These are phyloP conservation scores for Cataglyphis altisquamis DNA, from an alignment of 2,888 invertebrate genomes.

Conservation along the genomic window DNA sequence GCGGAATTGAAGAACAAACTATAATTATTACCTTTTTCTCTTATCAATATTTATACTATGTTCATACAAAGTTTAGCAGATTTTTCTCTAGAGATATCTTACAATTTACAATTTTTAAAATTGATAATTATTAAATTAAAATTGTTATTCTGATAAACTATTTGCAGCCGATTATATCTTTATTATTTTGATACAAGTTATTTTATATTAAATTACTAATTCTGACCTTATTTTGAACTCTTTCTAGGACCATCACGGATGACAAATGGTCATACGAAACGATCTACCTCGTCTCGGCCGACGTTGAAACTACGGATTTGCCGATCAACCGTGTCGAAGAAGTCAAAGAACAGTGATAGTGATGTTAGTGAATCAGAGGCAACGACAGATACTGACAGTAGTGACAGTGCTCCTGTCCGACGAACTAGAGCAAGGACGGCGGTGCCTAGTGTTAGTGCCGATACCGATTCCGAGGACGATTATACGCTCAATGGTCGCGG, in stretches of 20 bases:
- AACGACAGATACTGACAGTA: constrained; percentile 79
- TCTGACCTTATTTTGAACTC: not conserved
- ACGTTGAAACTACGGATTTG: constrained; percentile 77
- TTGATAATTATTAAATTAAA: not conserved
- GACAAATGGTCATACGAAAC: constrained; percentile 81
- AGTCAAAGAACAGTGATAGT: constrained; percentile 76
- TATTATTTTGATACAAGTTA: not conserved
- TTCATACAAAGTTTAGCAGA: not conserved
- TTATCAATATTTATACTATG: not conserved
- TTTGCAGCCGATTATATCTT: not conserved
- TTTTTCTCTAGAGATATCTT: not conserved
- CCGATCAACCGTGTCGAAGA: constrained; percentile 68
- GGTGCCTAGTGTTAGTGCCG: constrained; percentile 79
- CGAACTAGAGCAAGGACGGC: constrained; percentile 79
- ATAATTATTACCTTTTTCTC: not conserved
- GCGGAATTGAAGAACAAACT: not conserved
- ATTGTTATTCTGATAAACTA: not conserved
- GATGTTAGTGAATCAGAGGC: constrained; percentile 81
- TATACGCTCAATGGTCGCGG: constrained; percentile 87
- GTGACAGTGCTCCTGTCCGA: constrained; percentile 78
- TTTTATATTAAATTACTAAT: constrained; percentile 15
- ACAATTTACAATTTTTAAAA: not conserved
- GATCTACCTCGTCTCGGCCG: constrained; percentile 75
- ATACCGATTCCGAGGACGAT: constrained; percentile 88
- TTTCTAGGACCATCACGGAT: constrained; percentile 82